Conservation (phyloP, 1,140 invertebrate species). For the Polyergus mexicanus region DNA sequence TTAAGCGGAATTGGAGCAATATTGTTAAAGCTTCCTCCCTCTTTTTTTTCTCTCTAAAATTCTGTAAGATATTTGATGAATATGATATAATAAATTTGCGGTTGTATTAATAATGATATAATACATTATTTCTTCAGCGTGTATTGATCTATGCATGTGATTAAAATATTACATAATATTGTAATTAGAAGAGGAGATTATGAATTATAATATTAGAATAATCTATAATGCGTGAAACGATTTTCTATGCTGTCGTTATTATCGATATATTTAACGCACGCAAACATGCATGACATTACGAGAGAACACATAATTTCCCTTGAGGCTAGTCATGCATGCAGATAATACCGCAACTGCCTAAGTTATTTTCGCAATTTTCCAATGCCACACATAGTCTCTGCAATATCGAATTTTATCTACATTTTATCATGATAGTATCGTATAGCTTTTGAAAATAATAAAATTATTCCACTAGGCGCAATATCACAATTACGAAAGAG, state of each 20-base stretch:
- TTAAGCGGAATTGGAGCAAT: slow-evolving; percentile 29
- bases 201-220: slow-evolving; percentile 22
- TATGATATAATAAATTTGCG: not conserved
- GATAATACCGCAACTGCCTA: slow-evolving; percentile 51
- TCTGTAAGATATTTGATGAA: not conserved
- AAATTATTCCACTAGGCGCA: not conserved
- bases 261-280: slow-evolving; percentile 43
- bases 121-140: not conserved
- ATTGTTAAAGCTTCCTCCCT: not conserved
- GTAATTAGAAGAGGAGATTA: not conserved
- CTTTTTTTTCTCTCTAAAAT: not conserved
- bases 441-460: not conserved
- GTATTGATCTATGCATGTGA: too few species aligned
- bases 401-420: slow-evolving; percentile 31
- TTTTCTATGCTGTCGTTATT: slow-evolving; percentile 27
- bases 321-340: slow-evolving; percentile 47
- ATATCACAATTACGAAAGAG: not conserved
- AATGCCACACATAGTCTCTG: slow-evolving; percentile 8
- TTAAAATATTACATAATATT: not conserved
- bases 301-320: slow-evolving; percentile 53
- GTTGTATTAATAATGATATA: not conserved
- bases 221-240: slow-evolving; percentile 9
- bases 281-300: slow-evolving; percentile 1
- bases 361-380: slow-evolving; percentile 59
- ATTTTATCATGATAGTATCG: not conserved